Percentiles rank a stretch among this genome's conserved stretches.
phyloP scores from a whole-genome alignment of 2,888 invertebrate species.

The Drosophila tripunctata region DNA sequence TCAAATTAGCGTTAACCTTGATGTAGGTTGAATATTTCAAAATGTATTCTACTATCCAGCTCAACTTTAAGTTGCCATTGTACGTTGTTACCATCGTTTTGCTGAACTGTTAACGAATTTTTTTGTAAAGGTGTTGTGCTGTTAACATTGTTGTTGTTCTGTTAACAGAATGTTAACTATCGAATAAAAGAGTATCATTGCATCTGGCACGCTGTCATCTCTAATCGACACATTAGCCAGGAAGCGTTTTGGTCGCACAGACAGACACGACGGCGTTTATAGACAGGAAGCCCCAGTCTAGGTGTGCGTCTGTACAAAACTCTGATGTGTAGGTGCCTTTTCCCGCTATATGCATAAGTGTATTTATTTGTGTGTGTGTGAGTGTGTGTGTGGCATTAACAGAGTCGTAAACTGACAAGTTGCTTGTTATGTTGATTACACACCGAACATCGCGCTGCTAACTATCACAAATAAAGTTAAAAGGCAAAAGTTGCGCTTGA shows the following conservation, averaged over 20 bases:
- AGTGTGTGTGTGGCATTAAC: conserved; percentile 65
- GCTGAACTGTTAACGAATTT: not conserved
- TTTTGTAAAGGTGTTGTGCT: not conserved
- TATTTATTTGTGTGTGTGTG: conserved; percentile 4
- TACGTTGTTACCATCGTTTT: too few relatives aligned
- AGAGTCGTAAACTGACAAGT: conserved; percentile 76
- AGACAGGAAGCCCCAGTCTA: conserved; percentile 74
- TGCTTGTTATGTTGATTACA: conserved; percentile 79
- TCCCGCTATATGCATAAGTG: not conserved
- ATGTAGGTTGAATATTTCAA: too few relatives aligned
- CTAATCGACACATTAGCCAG: conserved; percentile 66
- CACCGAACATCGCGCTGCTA: conserved; percentile 31
- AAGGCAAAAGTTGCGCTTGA: conserved; percentile 57
- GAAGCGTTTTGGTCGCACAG: conserved; percentile 65
- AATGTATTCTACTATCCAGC: too few relatives aligned
- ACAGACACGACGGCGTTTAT: conserved; percentile 59
- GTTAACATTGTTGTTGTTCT: not conserved
- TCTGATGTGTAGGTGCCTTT: conserved; percentile 15
- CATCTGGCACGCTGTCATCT: conserved; percentile 28
- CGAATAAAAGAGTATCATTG: not conserved
- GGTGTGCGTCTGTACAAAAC: conserved; percentile 46
- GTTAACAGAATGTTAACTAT: not conserved
- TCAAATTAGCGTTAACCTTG: too few relatives aligned
- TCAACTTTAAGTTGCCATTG: too few relatives aligned
- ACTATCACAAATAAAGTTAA: conserved; percentile 56